Evolutionary conservation across 2,113 vertebrate species (phyloP), one percentile per base, ranked within the genome.

Genomic region (Thomomys bottae): DNA sequence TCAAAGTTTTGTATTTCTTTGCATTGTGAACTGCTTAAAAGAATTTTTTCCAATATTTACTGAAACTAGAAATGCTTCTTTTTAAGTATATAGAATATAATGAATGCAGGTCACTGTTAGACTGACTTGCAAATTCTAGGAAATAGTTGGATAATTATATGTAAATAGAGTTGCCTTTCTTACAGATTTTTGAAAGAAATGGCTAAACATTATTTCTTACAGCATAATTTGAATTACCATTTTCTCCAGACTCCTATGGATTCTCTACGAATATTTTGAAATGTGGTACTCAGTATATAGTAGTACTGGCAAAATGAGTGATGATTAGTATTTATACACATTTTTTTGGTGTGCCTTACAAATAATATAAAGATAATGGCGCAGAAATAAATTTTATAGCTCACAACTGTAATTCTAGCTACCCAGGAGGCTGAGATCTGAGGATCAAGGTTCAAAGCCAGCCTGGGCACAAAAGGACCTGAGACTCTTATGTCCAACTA

Each of bases 1-100:
- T 93, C 93, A 70, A 36, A 36, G 72, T 95, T 96, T 72, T 36
- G 1, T 82, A 8, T 83, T 92, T 82, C 42, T 89, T 88, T 92
- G 8, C 64, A 76, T 82, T 83, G 28, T 73, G 38, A 94, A 59
- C 32, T 63, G 2, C 49, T 91, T 92, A 77, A 90, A 90, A 75
- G 75, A 83, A 86, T 64, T 63, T 77, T 54, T 57, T 54, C 26
- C 81, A 28, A 30, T 84, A 90, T 38, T 70, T 92, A 38, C 28
- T 63, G 18, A 82, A 78, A 66, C 82, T 82, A 64, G 34, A 92
- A 78, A 75, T 76, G 6, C n/a, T 70, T 88, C 82, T 54, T 54
- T 63, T 76, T 76, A 3, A 30, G 26, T 73, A 20, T 75, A 72
- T 20, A 75, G 32, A 6, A 6, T 90, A 26, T 83, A 83, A 66